A percentile compares a stretch with the other conserved stretches of the same genome.
Conservation (phyloP, 2,797 vertebrate genomes). For the Melanotaenia trifasciata region DNA sequence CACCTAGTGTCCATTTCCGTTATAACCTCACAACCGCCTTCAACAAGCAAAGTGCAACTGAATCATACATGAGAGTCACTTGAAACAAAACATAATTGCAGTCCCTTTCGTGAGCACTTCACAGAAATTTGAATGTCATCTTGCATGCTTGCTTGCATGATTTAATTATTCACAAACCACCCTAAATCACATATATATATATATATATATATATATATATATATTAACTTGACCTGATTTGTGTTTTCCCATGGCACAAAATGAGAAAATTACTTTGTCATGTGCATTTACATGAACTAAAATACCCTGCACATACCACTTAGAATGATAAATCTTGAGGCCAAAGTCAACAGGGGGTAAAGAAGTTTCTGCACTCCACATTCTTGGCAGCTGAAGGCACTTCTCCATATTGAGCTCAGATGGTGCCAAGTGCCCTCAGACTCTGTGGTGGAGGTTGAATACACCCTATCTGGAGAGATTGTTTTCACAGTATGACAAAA, state of each 20-base stretch:
- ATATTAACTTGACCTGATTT: slow-evolving; percentile 36
- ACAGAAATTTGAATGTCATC: slow-evolving; percentile 14
- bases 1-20: slow-evolving; percentile 65
- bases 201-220: too few relatives aligned
- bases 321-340: slow-evolving; percentile 41
- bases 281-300: slow-evolving; percentile 16
- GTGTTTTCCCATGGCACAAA: slow-evolving; percentile 22
- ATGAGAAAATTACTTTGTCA: slow-evolving; percentile 23
- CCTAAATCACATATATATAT: slow-evolving; percentile 36
- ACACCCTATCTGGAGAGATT: slow-evolving; percentile 74
- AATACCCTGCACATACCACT: slow-evolving; percentile 32
- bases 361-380: slow-evolving; percentile 34
- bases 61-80: slow-evolving; percentile 9
- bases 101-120: slow-evolving; percentile 1
- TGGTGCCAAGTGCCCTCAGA: slow-evolving; percentile 68
- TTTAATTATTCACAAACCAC: slow-evolving; percentile 42
- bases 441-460: slow-evolving; percentile 61
- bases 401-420: slow-evolving; percentile 56
- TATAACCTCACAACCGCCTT: background rate
- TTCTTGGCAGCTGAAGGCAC: slow-evolving; percentile 58
- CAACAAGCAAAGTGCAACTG: slow-evolving; percentile 1
- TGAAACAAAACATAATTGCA: slow-evolving; percentile 8
- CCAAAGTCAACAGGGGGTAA: slow-evolving; percentile 53
- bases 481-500: slow-evolving; percentile 82
- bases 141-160: background rate